Conservation (phyloP, 2,888 invertebrate species). For the Lepeophtheirus nordmannii region DNA sequence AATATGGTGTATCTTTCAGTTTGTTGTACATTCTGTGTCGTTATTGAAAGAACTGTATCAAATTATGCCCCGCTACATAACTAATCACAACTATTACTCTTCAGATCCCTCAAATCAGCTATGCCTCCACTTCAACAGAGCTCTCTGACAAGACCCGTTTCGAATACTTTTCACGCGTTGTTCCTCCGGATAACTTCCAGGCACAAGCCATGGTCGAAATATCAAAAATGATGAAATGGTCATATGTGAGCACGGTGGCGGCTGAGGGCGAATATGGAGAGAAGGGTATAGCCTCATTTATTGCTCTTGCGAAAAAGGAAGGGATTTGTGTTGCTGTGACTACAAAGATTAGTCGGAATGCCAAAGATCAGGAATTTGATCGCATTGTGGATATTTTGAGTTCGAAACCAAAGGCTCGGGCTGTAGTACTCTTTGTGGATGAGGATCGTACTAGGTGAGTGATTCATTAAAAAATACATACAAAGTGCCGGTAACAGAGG, state of each 20-base stretch:
- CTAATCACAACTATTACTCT: conserved; percentile 14
- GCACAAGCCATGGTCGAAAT: conserved; percentile 53
- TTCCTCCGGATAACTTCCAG: conserved; percentile 52
- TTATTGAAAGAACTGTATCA: no score
- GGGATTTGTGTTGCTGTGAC: conserved; percentile 39
- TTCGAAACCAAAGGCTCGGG: conserved; percentile 45
- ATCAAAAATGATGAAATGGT: conserved; percentile 51
- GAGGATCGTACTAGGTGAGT: conserved; percentile 49
- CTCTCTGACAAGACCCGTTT: conserved; percentile 52
- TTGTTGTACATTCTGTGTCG: no score
- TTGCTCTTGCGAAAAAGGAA: conserved; percentile 37
- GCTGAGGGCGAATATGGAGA: conserved; percentile 62
- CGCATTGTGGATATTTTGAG: conserved; percentile 31
- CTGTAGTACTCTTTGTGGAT: conserved; percentile 45
- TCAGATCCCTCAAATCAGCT: conserved; percentile 53
- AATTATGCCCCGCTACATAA: no score
- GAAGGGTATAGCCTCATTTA: conserved; percentile 48
- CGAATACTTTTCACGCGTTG: conserved; percentile 52
- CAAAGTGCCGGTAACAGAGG: no score
- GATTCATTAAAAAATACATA: no score
- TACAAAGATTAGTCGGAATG: conserved; percentile 44
- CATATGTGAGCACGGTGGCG: conserved; percentile 56
- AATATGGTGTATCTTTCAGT: no score
- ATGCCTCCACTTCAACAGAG: conserved; percentile 54
- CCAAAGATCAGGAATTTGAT: conserved; percentile 44